Conservation (phyloP, 2,113 vertebrate species). For the Chionodraco myersi region DNA sequence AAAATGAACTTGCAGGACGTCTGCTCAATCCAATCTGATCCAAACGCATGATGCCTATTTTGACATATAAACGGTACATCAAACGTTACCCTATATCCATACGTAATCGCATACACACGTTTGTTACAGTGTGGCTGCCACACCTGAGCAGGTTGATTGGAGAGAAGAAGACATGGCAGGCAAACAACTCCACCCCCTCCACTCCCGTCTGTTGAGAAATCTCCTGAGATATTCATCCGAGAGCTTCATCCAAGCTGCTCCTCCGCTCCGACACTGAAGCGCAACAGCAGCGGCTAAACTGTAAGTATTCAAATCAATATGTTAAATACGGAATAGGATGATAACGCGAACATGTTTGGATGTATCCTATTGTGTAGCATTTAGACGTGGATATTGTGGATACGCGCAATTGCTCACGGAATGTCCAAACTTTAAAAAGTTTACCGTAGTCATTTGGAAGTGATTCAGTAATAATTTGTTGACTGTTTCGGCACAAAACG, state of each 20-base stretch:
- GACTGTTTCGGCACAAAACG: not conserved
- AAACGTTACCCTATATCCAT: not conserved
- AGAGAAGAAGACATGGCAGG: not conserved
- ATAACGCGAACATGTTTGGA: not conserved
- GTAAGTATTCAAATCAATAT: conserved; percentile 44
- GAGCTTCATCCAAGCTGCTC: conserved; percentile 17
- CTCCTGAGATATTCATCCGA: conserved; percentile 4
- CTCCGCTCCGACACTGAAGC: conserved; percentile 12
- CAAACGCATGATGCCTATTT: not conserved
- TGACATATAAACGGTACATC: too few relatives aligned
- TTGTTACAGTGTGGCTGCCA: not conserved
- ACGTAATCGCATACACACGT: not conserved
- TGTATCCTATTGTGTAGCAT: fast-evolving
- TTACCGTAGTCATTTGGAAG: not conserved
- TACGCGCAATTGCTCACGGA: conserved; percentile 47
- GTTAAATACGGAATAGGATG: fast-evolving
- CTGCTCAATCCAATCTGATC: not conserved
- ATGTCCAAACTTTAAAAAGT: not conserved
- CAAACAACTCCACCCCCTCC: conserved; percentile 59
- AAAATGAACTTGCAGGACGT: not conserved
- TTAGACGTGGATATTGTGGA: not conserved
- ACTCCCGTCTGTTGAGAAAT: conserved; percentile 38
- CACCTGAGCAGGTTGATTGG: conserved; percentile 65
- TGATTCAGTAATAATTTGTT: not conserved
- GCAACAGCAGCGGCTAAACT: not conserved